These are phyloP conservation scores for Phortica variegata DNA, from an alignment of 1,140 invertebrate species.

Conservation along the genomic window DNA sequence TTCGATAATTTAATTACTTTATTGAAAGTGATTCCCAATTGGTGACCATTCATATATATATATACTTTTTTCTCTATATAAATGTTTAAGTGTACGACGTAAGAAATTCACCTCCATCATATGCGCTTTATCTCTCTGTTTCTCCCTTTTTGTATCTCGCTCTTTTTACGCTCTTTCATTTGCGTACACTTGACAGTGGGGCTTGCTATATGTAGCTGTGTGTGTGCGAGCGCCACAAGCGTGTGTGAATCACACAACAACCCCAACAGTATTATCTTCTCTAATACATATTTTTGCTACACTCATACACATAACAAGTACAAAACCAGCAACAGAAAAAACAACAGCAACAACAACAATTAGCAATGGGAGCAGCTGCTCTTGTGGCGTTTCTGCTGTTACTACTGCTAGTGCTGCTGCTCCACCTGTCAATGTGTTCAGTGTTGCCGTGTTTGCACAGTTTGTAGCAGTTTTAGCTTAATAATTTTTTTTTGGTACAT, in stretches of 20 bases:
- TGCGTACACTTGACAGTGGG: constrained; percentile 3
- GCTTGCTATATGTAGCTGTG: constrained; percentile 5
- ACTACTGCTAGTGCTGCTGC: constrained; percentile 9
- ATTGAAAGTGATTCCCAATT: too few species aligned
- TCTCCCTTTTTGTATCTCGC: constrained; percentile 1
- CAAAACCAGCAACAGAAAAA: constrained; percentile 21
- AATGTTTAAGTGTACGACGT: too few species aligned
- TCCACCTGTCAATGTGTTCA: constrained; percentile 23
- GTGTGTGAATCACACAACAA: constrained; percentile 38
- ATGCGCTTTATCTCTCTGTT: constrained; percentile 16
- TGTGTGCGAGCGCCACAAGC: constrained; percentile 4
- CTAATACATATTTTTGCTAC: constrained; percentile 37
- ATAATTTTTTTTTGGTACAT: too few species aligned
- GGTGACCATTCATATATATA: too few species aligned
- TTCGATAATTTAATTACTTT: too few species aligned
- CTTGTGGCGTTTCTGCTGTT: constrained; percentile 16
- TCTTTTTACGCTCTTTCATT: constrained; percentile 6
- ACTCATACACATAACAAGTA: too few species aligned
- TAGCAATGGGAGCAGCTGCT: constrained; percentile 23
- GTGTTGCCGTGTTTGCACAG: too few species aligned
- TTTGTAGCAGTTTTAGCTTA: too few species aligned
- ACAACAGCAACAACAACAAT: constrained; percentile 27
- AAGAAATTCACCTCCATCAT: constrained; percentile 35
- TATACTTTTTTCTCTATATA: too few species aligned
- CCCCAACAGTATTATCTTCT: constrained; percentile 32